Conservation (phyloP, 2,888 invertebrate species). For the Allygus modestus region DNA sequence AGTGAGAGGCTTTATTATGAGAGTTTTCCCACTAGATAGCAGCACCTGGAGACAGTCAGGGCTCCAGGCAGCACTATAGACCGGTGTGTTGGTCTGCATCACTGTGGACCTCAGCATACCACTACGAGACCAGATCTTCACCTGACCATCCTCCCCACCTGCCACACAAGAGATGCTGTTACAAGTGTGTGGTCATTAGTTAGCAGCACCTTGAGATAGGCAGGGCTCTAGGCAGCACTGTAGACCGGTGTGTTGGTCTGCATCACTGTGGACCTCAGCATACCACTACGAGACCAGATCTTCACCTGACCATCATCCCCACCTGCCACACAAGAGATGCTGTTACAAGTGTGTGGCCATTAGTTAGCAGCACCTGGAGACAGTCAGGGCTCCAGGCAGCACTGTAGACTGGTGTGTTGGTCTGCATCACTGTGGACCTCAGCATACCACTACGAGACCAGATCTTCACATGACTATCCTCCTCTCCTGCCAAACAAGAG, state of each 20-base stretch:
- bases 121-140: slow-evolving; percentile 98
- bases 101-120: slow-evolving; percentile 95
- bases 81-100: slow-evolving; percentile 85
- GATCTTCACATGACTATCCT: slow-evolving; percentile 97
- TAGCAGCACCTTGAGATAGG: slow-evolving; percentile 78
- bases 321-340: slow-evolving; percentile 76
- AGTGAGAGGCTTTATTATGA: slow-evolving; percentile 80
- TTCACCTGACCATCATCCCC: slow-evolving; percentile 98
- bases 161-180: slow-evolving; percentile 69
- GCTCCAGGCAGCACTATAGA: slow-evolving; percentile 90
- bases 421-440: slow-evolving; percentile 91
- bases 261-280: slow-evolving; percentile 93
- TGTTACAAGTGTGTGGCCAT: slow-evolving; percentile 77
- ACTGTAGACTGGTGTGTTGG: slow-evolving; percentile 85
- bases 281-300: slow-evolving; percentile 97
- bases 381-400: slow-evolving; percentile 73
- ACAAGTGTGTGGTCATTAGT: slow-evolving; percentile 78
- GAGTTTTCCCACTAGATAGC: slow-evolving; percentile 77
- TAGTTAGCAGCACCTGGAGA: slow-evolving; percentile 73
- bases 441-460: slow-evolving; percentile 99
- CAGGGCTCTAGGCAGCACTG: slow-evolving; percentile 86
- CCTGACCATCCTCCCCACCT: slow-evolving; percentile 97
- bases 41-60: slow-evolving; percentile 78
- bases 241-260: slow-evolving; percentile 88
- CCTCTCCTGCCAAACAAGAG: slow-evolving; percentile 83